Conservation (phyloP, 2,113 vertebrate species). For the Nesospiza acunhae region DNA sequence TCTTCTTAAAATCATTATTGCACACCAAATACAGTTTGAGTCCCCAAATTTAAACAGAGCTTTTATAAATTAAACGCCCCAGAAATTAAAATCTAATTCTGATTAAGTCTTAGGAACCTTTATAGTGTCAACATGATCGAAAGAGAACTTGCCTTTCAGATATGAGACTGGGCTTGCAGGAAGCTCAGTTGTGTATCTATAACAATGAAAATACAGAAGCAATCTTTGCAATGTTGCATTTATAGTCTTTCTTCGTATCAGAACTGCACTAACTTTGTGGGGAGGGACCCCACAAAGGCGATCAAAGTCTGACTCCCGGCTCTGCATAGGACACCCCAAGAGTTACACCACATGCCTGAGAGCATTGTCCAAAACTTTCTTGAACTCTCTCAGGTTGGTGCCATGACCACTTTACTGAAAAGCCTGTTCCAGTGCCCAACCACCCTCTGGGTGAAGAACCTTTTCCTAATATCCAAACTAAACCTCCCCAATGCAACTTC, state of each 20-base stretch:
- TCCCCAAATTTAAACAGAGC: not conserved
- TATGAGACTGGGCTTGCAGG: not conserved
- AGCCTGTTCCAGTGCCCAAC: not conserved
- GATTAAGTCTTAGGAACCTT: not conserved
- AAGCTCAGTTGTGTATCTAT: not conserved
- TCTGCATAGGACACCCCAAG: not conserved
- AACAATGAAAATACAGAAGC: not conserved
- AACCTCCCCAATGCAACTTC: not conserved
- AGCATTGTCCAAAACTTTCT: not conserved
- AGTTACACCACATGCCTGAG: not conserved
- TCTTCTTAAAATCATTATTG: not conserved
- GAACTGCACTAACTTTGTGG: not conserved
- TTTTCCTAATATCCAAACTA: not conserved
- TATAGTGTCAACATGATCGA: not conserved
- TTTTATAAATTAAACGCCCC: not conserved
- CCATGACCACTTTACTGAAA: not conserved
- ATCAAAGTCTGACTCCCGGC: not conserved
- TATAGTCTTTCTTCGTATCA: not conserved
- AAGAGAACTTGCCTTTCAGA: not conserved
- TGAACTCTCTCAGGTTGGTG: not conserved
- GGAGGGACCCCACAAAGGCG: accelerated
- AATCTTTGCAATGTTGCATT: not conserved
- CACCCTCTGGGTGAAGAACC: not conserved
- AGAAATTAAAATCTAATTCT: not conserved
- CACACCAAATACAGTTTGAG: not conserved